Base-by-base conservation (phyloP, 2,113 vertebrate species). In the Machaerirhynchus nigripectus region DNA sequence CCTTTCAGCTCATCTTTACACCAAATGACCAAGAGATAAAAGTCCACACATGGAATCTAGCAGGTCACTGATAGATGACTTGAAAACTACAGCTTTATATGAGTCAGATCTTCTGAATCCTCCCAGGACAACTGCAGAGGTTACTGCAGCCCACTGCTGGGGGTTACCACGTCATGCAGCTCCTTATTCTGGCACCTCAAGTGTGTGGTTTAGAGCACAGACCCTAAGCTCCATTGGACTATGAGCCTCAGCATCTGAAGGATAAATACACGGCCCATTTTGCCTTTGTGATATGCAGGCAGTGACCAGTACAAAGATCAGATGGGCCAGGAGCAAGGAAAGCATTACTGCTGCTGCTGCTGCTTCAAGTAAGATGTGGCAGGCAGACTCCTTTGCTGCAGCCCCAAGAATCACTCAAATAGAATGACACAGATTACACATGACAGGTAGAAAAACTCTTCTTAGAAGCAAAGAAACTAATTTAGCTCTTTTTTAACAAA, bases 21-120 rank as follows among this genome's bases (percentile, higher is more conserved):
- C 23, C 31, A 55, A 71, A 75, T 23, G 16, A 77, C 15, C 39
- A 89, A 47, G 68, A 23, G 40, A 37, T 2, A 39, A 19, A 68
- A 71, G 28, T 16, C 30, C 44, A 40, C 44, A 28, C 31, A 6
- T 9, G 47, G 30, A 76, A 75, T 76, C 27, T 4, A 67, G 30
- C 39, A 50, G 35, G 47, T 61, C 73, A 46, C 55, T 74, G 67
- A 60, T 0, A 44, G 26, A 19, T 61, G 73, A 42, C 31, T 53
- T 30, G 11, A 46, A 60, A 82, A 60, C 53, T 7, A 10, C 0
- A 0, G 33, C n/a, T 31, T 50, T 18, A 6, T 6, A 0, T 4
- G 7, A 82, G 2, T 26, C 33, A 71, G 52, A 3, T 56, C 46
- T 70, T 60, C 56, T 68, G 84, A 65, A 60, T 22, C 27, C 44